Evolutionary conservation across 2,113 vertebrate genomes (phyloP).

Genomic region (Lota lota): DNA sequence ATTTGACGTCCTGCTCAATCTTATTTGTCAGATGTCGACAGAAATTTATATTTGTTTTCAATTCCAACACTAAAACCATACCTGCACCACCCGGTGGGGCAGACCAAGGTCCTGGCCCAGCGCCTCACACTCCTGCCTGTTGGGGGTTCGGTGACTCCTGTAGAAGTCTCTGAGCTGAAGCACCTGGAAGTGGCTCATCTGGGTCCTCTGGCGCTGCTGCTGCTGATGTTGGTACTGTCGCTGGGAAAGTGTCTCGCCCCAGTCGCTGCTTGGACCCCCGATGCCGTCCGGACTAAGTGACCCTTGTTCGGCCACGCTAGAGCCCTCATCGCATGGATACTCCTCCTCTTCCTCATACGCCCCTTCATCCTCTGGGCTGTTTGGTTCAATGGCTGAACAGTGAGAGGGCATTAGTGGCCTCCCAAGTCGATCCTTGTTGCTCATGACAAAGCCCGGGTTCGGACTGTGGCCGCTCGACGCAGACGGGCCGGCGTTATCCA

Average conservation of each 20-base stretch:
- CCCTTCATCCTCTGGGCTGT: conserved; percentile 86
- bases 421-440: conserved; percentile 45
- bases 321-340: conserved; percentile 89
- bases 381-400: conserved; percentile 82
- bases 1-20: neutral
- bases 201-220: conserved; percentile 79
- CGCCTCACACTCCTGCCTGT: conserved; percentile 92
- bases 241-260: conserved; percentile 82
- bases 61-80: conserved; percentile 22
- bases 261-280: conserved; percentile 83
- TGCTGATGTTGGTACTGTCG: conserved; percentile 78
- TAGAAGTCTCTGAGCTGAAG: conserved; percentile 75
- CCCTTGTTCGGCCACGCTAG: conserved; percentile 89
- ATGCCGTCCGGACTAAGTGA: conserved; percentile 89
- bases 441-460: conserved; percentile 38
- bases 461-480: conserved; percentile 42
- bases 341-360: conserved; percentile 92
- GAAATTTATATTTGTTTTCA: neutral
- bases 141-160: conserved; percentile 80
- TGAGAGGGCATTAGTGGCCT: conserved; percentile 80
- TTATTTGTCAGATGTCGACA: neutral
- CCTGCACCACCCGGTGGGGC: conserved; percentile 95
- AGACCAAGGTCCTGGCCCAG: conserved; percentile 94
- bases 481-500: conserved; percentile 60
- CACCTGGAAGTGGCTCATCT: conserved; percentile 79